Evolutionary conservation across 2,888 invertebrate species (phyloP), one percentile per base, ranked within the genome.

Genomic region (Thera britannica): DNA sequence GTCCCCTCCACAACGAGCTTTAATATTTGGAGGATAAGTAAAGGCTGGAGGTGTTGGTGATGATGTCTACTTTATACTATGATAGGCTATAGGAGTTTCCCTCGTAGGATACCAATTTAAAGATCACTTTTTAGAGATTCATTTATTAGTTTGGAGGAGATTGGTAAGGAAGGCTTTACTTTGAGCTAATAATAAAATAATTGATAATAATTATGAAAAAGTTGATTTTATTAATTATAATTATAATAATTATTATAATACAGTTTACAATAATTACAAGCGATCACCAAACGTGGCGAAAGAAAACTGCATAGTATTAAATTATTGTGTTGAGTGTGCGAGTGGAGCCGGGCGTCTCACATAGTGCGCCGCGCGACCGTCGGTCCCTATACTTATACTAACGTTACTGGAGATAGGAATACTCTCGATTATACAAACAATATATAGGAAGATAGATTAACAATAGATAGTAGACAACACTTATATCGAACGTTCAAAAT

Each of bases 251-350:
- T 93, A 93, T 92, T 93, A 93, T 93, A 92, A 93, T 93, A 93
- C 93, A 93, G 93, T 93, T 93, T 93, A 93, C 93, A 93, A 93
- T 93, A 93, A 93, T 93, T 93, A 93, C 93, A 93, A 93, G 93
- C 93, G 91, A 90, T 93, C 93, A 93, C 93, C 93, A 90, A 93
- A 93, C 90, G 89, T 87, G 92, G 93, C 91, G 93, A 93, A 93
- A 93, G 90, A 93, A 93, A 93, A 93, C 90, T 89, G 93, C 93
- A 81, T 92, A 93, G 84, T 92, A 93, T 92, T 92, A 89, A 92
- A 90, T 92, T 89, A 91, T 89, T 81, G 62, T 74, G 74, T 85
- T 87, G 81, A 81, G 84, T 83, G 79, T 84, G 79, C 81, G 52
- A 41, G 44, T 62, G 70, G 48, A 78, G 76, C 75, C 79, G 80